Conservation (phyloP, 2,888 invertebrate genomes). For the Drosophila infuscata region DNA sequence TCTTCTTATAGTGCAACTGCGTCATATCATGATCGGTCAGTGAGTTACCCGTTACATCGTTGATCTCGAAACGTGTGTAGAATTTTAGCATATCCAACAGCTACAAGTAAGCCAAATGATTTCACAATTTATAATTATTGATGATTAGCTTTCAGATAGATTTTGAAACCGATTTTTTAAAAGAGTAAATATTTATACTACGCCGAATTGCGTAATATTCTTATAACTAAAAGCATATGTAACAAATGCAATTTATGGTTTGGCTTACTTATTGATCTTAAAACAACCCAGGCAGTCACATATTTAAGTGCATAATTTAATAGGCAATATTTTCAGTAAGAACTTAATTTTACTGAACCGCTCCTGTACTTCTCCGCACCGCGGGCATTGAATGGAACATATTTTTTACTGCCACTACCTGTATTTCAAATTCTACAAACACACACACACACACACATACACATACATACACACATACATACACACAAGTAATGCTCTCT, state of each 20-base stretch:
- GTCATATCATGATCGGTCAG: constrained; percentile 97
- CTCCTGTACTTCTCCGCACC: constrained; percentile 34
- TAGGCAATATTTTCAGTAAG: background rate
- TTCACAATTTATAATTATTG: background rate
- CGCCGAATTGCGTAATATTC: background rate
- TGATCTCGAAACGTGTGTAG: constrained; percentile 98
- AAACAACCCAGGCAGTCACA: background rate
- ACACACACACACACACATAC: constrained; percentile 27
- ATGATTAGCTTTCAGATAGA: background rate
- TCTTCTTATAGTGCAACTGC: constrained; percentile 95
- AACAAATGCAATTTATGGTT: background rate
- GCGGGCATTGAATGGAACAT: constrained; percentile 64
- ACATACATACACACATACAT: constrained; percentile 12
- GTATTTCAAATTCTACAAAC: constrained; percentile 52
- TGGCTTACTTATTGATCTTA: background rate
- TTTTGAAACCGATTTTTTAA: background rate
- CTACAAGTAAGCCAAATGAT: constrained; percentile 86
- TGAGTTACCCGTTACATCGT: constrained; percentile 97
- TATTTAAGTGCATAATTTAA: background rate
- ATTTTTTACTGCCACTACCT: constrained; percentile 58
- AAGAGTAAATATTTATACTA: background rate
- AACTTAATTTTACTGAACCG: constrained; percentile 8
- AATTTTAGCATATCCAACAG: constrained; percentile 97
- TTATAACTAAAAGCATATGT: background rate
- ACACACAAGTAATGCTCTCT: constrained; percentile 29